Base-by-base conservation (phyloP, 2,797 vertebrate species). In the Siniperca undulata region DNA sequence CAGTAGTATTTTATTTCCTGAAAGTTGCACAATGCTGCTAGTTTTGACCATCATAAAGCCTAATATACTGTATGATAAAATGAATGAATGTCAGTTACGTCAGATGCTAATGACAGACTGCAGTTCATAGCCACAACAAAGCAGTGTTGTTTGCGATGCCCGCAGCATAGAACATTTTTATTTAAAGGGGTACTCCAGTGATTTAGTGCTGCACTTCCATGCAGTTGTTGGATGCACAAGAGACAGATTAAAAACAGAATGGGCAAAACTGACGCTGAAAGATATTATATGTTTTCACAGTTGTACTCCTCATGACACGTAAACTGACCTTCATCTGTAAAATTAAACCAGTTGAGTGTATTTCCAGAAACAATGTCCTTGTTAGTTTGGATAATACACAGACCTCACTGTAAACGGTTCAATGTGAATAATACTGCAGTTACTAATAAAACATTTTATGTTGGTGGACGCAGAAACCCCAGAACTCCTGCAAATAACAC, bases 271-370 rank as follows among this genome's bases (percentile, higher is more conserved):
- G 30, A 42, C 19, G 2, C 5, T 8, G 46, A 52, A 16, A 14
- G 19, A 50, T 3, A 42, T 38, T 24, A 70, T 56, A 17, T 20
- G 40, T 50, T 53, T n/a, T 65, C 48, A 30, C 24, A 48, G 34
- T 67, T 22, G n/a, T 2, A 14, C 20, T 75, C 5, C 8, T 56
- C 74, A n/a, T 9, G 30, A 38, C 9, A 30, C 17, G 44, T 77
- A 53, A 78, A 70, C 75, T 77, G 58, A 55, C 56, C 46, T 78
- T 78, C 34, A 44, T 50, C 36, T 44, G 6, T 19, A 27, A 71
- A 46, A 17, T 27, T 27, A 40, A 50, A 72, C 42, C 20, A 55
- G 48, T 27, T 19, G 24, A 80, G 36, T 36, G 16, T 64, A 48
- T 64, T 46, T 48, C 38, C 64, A 80, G 4, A 34, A 38, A 80